Base-by-base conservation (phyloP, 1,140 invertebrate genomes). In the Thalassaphorura encarpata region DNA sequence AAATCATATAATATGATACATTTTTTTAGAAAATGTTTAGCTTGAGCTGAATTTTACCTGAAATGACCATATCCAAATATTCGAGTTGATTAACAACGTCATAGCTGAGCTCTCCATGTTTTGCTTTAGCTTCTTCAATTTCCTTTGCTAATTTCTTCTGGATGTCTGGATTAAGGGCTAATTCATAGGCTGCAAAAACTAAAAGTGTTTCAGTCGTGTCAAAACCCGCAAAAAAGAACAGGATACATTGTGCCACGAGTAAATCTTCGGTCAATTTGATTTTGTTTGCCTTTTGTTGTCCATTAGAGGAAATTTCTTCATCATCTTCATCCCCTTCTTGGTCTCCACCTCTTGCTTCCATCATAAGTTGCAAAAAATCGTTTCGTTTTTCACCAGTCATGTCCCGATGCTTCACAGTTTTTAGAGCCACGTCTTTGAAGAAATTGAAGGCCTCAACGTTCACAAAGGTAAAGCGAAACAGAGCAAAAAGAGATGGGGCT, bases 31-130 rank as follows among this genome's bases (percentile, higher is more conserved):
- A n/a, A 8, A 6, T 42, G 41, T 6, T 6, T 13, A 6, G 8
- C 19, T 13, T 42, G 13, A 6, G 13, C 13, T 42, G 41, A 42
- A 19, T 27, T 19, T 67, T 66, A 80, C 78, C 81, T 54, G 75
- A 73, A 2, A 82, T 68, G 0, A 81, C 72, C 68, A 77, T 78
- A 39, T 83, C 78, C 55, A 83, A 56, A 58, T 82, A 83, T 0
- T 65, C 66, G 77, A 82, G 78, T 27, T 80, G 71, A 28, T 75
- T 76, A n/a, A 83, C 64, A 1, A 70, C 70, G 3, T 83, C 80
- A 60, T 82, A 83, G 3, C 71, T 76, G 15, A 77, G 69, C 24
- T 74, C 61, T 3, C 58, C 60, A 31, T 63, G 47, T 69, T 53
- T 43, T 60, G 64, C 58, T 45, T 53, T 43, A 31, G 67, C 51